These are phyloP conservation scores for Lamproptera curius DNA, from an alignment of 2,888 invertebrate genomes.

Conservation along the genomic window DNA sequence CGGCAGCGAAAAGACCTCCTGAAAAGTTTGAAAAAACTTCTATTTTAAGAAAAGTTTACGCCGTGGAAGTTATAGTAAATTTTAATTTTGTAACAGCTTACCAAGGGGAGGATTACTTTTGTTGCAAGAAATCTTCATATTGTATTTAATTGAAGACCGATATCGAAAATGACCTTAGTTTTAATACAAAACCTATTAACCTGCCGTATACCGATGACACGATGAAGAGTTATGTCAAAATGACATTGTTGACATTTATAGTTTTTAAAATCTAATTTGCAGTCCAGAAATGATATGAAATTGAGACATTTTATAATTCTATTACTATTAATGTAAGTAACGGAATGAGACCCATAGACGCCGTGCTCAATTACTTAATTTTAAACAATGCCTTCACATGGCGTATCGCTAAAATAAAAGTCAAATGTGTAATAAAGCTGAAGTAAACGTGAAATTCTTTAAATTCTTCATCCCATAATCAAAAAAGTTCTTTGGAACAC, in stretches of 20 bases:
- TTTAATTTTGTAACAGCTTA: slow-evolving; percentile 46
- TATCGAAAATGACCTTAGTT: not conserved
- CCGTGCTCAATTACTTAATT: too few relatives aligned
- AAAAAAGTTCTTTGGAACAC: too few relatives aligned
- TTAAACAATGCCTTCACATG: too few relatives aligned
- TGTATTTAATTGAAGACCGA: slow-evolving; percentile 13
- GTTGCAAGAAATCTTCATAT: slow-evolving; percentile 66
- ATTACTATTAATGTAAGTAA: too few relatives aligned
- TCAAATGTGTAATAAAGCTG: too few relatives aligned
- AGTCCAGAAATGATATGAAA: not conserved
- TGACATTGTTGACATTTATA: not conserved
- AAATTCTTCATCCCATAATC: too few relatives aligned
- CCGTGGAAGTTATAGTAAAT: slow-evolving; percentile 16
- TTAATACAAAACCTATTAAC: slow-evolving; percentile 1
- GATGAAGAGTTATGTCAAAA: slow-evolving; percentile 11
- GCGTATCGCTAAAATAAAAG: too few relatives aligned
- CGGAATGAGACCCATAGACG: too few relatives aligned
- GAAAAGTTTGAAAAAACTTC: slow-evolving; percentile 31
- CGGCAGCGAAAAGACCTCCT: slow-evolving; percentile 84
- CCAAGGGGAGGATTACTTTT: slow-evolving; percentile 73
- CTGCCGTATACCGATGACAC: slow-evolving; percentile 6
- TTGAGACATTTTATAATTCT: too few relatives aligned
- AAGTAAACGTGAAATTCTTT: too few relatives aligned
- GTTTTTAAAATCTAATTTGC: not conserved
- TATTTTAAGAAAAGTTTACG: slow-evolving; percentile 39